Conservation (phyloP, 2,113 vertebrate species). For the Microcebus lehilahytsara region DNA sequence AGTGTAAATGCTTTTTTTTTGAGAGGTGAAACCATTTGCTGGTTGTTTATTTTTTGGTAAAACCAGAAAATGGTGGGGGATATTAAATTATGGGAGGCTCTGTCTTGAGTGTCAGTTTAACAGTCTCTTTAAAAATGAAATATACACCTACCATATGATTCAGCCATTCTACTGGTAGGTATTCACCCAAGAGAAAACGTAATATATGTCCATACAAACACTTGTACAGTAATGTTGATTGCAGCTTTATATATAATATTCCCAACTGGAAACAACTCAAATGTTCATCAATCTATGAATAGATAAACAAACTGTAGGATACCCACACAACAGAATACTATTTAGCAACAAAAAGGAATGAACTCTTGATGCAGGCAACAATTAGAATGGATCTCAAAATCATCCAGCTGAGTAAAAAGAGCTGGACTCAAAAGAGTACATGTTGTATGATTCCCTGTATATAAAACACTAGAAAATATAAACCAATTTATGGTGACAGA, state of each 20-base stretch:
- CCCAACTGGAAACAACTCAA: background rate
- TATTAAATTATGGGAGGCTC: too few species aligned
- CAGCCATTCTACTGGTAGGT: background rate
- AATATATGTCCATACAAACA: background rate
- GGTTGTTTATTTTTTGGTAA: too few species aligned
- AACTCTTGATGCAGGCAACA: background rate
- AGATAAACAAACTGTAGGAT: background rate
- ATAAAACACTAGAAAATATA: background rate
- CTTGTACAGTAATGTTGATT: background rate
- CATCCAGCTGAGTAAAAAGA: constrained; percentile 1
- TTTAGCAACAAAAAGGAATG: background rate
- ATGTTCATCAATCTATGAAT: background rate
- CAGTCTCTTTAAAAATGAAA: constrained; percentile 21
- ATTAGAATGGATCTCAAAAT: background rate
- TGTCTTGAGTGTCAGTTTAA: background rate
- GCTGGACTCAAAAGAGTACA: background rate
- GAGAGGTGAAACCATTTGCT: too few species aligned
- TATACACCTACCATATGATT: background rate
- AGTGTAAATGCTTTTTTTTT: too few species aligned
- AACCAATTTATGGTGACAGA: background rate
- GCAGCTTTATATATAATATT: background rate
- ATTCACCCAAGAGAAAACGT: constrained; percentile 1
- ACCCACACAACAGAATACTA: background rate
- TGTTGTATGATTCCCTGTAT: background rate
- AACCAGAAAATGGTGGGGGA: too few species aligned